Conservation (phyloP, 2,888 invertebrate genomes). For the Phrixothrix hirtus region DNA sequence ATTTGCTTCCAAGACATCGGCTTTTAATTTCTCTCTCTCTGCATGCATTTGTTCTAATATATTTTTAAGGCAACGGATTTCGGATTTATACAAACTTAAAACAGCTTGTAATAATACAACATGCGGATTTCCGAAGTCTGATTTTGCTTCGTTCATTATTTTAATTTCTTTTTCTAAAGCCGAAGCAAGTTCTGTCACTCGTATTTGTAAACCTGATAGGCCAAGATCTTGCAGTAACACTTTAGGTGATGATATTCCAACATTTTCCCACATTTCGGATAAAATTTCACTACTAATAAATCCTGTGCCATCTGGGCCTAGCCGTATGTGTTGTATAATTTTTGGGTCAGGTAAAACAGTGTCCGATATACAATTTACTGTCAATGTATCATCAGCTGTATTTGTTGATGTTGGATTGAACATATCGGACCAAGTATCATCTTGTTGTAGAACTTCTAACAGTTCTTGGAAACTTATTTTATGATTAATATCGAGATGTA, state of each 20-base stretch:
- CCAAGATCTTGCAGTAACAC: constrained; percentile 70
- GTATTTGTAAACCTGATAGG: constrained; percentile 63
- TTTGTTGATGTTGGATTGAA: constrained; percentile 36
- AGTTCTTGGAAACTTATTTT: constrained; percentile 69
- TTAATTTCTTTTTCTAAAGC: constrained; percentile 70
- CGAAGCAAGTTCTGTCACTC: constrained; percentile 65
- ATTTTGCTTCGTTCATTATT: constrained; percentile 42
- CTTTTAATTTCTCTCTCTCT: constrained; percentile 80
- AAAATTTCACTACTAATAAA: constrained; percentile 59
- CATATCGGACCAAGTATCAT: constrained; percentile 54
- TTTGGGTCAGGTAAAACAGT: constrained; percentile 46
- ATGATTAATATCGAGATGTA: constrained; percentile 66
- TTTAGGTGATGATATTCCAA: constrained; percentile 68
- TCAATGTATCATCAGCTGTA: constrained; percentile 24
- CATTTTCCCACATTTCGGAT: constrained; percentile 73
- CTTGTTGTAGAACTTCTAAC: constrained; percentile 63
- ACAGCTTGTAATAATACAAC: constrained; percentile 65
- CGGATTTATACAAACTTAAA: constrained; percentile 68
- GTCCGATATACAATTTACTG: constrained; percentile 45
- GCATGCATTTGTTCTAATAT: constrained; percentile 68
- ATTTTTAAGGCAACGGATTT: constrained; percentile 64
- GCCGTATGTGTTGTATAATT: constrained; percentile 51
- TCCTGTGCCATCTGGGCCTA: constrained; percentile 50
- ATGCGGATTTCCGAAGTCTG: constrained; percentile 53
- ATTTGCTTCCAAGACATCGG: constrained; percentile 81